Evolutionary conservation across 2,797 vertebrate genomes (phyloP), one percentile per base, ranked within the genome.

Genomic region (Chromobotia macracanthus): DNA sequence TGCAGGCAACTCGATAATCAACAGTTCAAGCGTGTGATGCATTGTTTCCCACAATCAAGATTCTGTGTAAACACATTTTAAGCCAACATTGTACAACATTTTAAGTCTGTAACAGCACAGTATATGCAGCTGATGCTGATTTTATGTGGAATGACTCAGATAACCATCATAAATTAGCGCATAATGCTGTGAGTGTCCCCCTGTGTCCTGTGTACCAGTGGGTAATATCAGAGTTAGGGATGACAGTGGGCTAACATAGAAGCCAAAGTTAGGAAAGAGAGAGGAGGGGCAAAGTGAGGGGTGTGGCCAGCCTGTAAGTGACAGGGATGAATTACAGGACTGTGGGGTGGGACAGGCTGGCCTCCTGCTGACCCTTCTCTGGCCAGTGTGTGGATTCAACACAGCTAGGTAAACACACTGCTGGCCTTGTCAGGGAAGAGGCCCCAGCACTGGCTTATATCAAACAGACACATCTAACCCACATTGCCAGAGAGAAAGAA

Each of bases 311-410:
- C 50, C 46, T 67, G 53, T 70, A 79, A 79, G 82, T 85, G 83
- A 86, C 82, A 81, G 77, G 80, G 86, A 87, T 85, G 84, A 85
- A 87, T 84, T 84, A 77, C 84, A 88, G 85, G 74, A 70, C 73
- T 84, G 35, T 61, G 71, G 75, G 67, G 70, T 64, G 80, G 80
- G 70, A 82, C 11, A 48, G 76, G 60, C 80, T 84, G 86, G 72
- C 87, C 87, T 85, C 68, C 35, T 72, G 51, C 46, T 86, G 86
- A 87, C 87, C 86, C 80, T 65, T 12, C 83, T 65, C 80, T 83
- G 86, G 79, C 82, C 85, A 80, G 67, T 85, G 73, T 87, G 84
- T 63, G 76, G 77, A 84, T 85, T 83, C 67, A 82, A 67, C 72
- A 80, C 58, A 46, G 72, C 63, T 82, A 82, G 84, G 83, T 87